Evolutionary conservation across 2,797 vertebrate species (phyloP).

Genomic region (Mareca penelope): DNA sequence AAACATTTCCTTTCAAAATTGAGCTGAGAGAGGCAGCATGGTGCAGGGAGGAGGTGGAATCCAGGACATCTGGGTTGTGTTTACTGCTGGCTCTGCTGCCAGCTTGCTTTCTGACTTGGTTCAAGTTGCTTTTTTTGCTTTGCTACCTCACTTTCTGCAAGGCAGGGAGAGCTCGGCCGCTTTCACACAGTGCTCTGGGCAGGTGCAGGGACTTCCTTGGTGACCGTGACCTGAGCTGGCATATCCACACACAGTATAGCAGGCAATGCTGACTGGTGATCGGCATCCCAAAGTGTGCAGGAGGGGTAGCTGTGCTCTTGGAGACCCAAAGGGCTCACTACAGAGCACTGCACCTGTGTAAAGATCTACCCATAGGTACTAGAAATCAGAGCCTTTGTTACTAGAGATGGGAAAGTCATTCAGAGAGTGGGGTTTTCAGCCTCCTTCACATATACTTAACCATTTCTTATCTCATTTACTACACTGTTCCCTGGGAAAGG

Average conservation of each 20-base stretch:
- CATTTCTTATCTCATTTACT: background rate
- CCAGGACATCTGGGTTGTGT: constrained; percentile 57
- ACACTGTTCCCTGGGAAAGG: background rate
- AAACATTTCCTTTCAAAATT: constrained; percentile 65
- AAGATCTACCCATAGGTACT: fast-evolving
- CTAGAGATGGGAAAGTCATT: background rate
- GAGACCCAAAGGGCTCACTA: background rate
- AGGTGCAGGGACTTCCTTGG: background rate
- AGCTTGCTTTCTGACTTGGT: constrained; percentile 26
- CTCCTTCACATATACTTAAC: background rate
- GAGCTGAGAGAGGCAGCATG: constrained; percentile 55
- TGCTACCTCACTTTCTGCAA: background rate
- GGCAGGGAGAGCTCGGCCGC: background rate
- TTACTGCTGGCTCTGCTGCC: constrained; percentile 32
- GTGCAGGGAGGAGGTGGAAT: constrained; percentile 40
- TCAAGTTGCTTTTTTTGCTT: background rate
- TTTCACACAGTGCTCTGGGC: background rate
- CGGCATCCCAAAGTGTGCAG: background rate
- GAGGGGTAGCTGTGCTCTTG: background rate
- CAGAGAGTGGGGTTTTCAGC: background rate
- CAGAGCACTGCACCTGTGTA: background rate
- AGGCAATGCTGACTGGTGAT: background rate
- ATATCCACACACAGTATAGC: fast-evolving
- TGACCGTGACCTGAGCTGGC: background rate
- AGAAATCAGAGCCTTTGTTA: background rate